These are phyloP conservation scores for Polypterus bichir DNA, from an alignment of 2,113 vertebrate species.

Conservation along the genomic window DNA sequence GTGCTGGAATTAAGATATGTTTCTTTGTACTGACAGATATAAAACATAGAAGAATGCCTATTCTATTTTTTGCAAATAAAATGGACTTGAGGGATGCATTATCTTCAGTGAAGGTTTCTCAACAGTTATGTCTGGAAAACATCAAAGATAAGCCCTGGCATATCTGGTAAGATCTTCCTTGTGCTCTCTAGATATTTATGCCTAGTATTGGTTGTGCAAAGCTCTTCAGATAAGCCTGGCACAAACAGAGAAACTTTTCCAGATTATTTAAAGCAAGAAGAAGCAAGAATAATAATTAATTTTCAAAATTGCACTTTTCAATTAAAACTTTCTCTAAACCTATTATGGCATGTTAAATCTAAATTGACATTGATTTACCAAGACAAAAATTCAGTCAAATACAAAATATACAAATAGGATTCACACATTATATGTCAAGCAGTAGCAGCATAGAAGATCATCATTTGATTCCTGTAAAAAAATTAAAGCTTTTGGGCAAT, in stretches of 20 bases:
- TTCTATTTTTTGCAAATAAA: slow-evolving; percentile 97
- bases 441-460: too few relatives aligned
- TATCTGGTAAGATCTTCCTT: slow-evolving; percentile 67
- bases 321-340: too few relatives aligned
- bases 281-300: too few relatives aligned
- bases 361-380: too few relatives aligned
- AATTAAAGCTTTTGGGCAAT: too few relatives aligned
- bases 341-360: too few relatives aligned
- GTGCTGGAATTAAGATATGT: background rate
- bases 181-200: too few relatives aligned
- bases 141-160: slow-evolving; percentile 98
- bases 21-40: slow-evolving; percentile 60
- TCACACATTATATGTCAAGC: too few relatives aligned
- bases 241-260: slow-evolving; percentile 4
- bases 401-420: too few relatives aligned
- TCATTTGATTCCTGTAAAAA: too few relatives aligned
- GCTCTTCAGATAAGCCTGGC: background rate
- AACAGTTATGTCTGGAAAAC: slow-evolving; percentile 83
- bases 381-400: too few relatives aligned
- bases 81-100: slow-evolving; percentile 92
- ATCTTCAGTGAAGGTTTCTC: slow-evolving; percentile 91
- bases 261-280: background rate
- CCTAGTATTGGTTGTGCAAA: background rate
- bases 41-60: slow-evolving; percentile 87
- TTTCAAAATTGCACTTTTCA: too few relatives aligned